Evolutionary conservation across 2,888 invertebrate species (phyloP), one percentile per base, ranked within the genome.

Genomic region (Aquatica leii): DNA sequence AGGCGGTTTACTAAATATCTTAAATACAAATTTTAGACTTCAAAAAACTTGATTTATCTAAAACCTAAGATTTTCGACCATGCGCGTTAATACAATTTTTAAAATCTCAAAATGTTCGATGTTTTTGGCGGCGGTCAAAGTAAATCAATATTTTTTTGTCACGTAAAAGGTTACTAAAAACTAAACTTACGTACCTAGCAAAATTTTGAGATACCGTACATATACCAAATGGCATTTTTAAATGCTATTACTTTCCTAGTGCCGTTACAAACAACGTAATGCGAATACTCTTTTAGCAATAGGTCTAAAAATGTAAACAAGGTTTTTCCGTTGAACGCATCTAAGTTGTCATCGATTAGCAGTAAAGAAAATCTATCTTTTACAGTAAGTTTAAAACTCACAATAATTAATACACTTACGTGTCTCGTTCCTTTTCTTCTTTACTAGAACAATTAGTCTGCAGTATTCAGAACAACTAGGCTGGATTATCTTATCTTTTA

Each of bases 1-100:
- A 31, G 57, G 49, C 5, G 24, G 6, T 67, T 70, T 18, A 78
- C 70, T 56, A 76, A 72, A 18, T 72, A 71, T 0, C 77, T 78
- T 8, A 78, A 65, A 57, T 75, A 78, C 4, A 75, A 8, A 78
- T 67, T 14, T 46, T 58, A 1, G 62, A 59, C 24, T 65, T 15
- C 17, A 77, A 69, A 46, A 78, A 78, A 1, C 52, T 17, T 62
- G 75, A 76, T 57, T 76, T 55, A 48, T 48, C 20, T 20, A 46
- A n/a, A 24, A 18, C 1, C 48, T 6, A 9, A 48, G n/a, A 1
- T 20, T 2, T 12, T 50, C 8, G 1, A 31, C 12, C 57, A 24
- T 24, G 11, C 15, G 43, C 1, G 5, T 41, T 12, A 37, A 37
- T 11, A 40, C 49, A n/a, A 2, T 37, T 24, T 43, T 20, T 40